These are phyloP conservation scores for Macrobrachium rosenbergii DNA, from an alignment of 1,140 invertebrate species.

Conservation along the genomic window DNA sequence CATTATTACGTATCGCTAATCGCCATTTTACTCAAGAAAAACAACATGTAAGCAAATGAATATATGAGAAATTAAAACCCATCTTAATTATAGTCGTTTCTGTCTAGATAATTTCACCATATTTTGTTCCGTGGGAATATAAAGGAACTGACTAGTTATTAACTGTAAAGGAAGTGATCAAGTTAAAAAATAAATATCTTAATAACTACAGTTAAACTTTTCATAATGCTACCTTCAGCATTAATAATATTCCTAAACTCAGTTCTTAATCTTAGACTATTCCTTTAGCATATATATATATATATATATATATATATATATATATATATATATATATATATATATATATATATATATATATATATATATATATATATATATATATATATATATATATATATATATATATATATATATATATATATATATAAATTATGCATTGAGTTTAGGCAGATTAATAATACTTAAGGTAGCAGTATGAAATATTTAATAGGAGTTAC, in stretches of 20 bases:
- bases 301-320: constrained; percentile 27
- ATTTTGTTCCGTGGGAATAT: too few species aligned
- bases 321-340: constrained; percentile 33
- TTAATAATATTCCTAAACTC: background rate
- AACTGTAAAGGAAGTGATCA: too few species aligned
- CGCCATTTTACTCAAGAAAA: too few species aligned
- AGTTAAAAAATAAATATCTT: too few species aligned
- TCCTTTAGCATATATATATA: constrained; percentile 34
- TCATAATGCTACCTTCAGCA: too few species aligned
- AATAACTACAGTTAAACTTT: too few species aligned
- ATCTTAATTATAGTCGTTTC: too few species aligned
- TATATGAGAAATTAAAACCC: too few species aligned
- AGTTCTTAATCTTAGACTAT: background rate
- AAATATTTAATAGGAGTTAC: background rate
- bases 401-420: constrained; percentile 28
- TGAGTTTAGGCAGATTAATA: background rate
- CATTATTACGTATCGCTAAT: too few species aligned
- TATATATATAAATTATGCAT: constrained; percentile 21
- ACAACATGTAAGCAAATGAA: too few species aligned
- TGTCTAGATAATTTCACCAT: too few species aligned
- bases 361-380: constrained; percentile 15
- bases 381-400: constrained; percentile 24
- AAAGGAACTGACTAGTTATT: too few species aligned
- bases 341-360: constrained; percentile 30
- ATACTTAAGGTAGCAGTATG: background rate